Evolutionary conservation across 2,113 vertebrate species (phyloP), one percentile per base, ranked within the genome.

Genomic region (Polypterus senegalus): DNA sequence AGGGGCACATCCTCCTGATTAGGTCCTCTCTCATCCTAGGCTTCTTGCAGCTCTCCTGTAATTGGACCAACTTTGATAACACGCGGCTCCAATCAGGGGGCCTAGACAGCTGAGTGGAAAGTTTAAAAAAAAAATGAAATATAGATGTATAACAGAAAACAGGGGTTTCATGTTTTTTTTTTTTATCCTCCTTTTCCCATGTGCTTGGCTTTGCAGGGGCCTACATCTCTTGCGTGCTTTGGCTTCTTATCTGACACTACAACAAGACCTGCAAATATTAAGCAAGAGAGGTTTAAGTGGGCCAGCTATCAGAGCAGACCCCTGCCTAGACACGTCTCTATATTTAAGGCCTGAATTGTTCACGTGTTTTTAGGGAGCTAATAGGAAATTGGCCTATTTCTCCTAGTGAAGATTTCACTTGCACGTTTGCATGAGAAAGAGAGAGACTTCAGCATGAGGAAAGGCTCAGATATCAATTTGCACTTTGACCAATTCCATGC

Each of bases 281-380:
- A 62, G 53, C 8, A 4, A 9, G 61, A 56, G 47, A 54, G 61
- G 46, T 54, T 62, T 47, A 62, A 56, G 53, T 55, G 44, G 54
- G 51, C 61, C 11, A 8, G 10, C 52, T 54, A 62, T 56, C 8
- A 48, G 61, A 62, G 61, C 10, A 62, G 61, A 56, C 53, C 61
- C 52, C 27, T 5, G 49, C 5, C n/a, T 43, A 54, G 61, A 54
- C 61, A 62, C 49, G 60, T 62, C 47, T 62, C 61, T 47, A 27
- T 48, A 47, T 56, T 56, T 47, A 54, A 6, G 6, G 47, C n/a
- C 61, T 54, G 54, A 62, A 62, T 55, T 55, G 47, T 9, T 7
- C n/a, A 47, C 61, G 7, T 7, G 44, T 47, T n/a, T 46, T 27
- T 62, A 43, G 51, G 49, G 46, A 27, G 61, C 6, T 53, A 47